Conservation (phyloP, 2,888 invertebrate species). For the Pristionchus arcanus region DNA sequence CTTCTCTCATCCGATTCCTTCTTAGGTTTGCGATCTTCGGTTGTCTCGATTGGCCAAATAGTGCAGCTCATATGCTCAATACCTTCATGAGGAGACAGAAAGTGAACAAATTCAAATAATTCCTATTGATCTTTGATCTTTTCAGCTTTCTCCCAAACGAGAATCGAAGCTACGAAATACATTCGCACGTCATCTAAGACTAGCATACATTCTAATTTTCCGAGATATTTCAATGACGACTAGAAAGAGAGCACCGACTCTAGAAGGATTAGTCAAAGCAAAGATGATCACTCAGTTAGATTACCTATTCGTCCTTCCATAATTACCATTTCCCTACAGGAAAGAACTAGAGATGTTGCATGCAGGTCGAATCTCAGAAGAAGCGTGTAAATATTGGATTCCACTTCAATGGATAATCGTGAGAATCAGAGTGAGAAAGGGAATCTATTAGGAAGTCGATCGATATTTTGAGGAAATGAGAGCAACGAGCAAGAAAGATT, state of each 20-base stretch:
- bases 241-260: conserved; percentile 17
- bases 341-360: conserved; percentile 48
- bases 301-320: neutral
- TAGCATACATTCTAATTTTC: conserved; percentile 54
- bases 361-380: conserved; percentile 14
- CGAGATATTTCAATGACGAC: conserved; percentile 44
- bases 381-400: conserved; percentile 52
- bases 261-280: conserved; percentile 26
- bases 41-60: conserved; percentile 54
- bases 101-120: neutral
- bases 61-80: conserved; percentile 48
- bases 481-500: conserved; percentile 45
- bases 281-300: conserved; percentile 40
- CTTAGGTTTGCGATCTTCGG: conserved; percentile 50
- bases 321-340: neutral
- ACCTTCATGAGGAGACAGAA: conserved; percentile 43
- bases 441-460: neutral
- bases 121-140: neutral
- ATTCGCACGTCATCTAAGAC: conserved; percentile 48
- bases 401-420: conserved; percentile 55
- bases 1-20: neutral
- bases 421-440: conserved; percentile 44
- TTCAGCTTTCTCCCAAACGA: conserved; percentile 38
- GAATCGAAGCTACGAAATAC: conserved; percentile 44
- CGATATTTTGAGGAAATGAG: conserved; percentile 49